Evolutionary conservation across 2,888 invertebrate species (phyloP), one percentile per base, ranked within the genome.

Genomic region (Eurytoma californica): DNA sequence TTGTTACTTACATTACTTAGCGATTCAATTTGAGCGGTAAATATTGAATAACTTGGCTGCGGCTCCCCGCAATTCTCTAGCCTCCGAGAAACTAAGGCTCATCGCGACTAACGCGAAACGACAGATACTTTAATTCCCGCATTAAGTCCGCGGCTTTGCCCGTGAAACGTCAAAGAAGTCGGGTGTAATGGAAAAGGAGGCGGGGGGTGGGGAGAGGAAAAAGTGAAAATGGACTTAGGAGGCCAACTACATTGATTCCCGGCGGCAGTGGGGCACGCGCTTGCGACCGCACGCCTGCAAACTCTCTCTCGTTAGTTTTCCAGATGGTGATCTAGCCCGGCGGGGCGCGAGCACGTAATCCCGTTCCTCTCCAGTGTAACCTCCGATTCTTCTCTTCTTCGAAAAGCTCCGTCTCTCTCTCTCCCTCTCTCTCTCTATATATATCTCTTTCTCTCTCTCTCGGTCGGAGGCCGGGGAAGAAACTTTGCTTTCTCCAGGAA

Each of bases 361-460:
- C 77, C 72, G 39, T 53, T 72, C 61, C 58, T 74, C 55, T 51
- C 53, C 58, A 79, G 74, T 75, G 74, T 70, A 79, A 75, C 60
- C 70, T 75, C 63, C 73, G 79, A 72, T 79, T 79, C 79, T 79
- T 72, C 79, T 79, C 79, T 79, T 72, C 79, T 79, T 18, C 7
- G 39, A 30, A 58, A 77, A 12, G 55, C 70, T 30, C 53, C 5
- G 53, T 51, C 28, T 14, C 49, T 57, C n/a, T 18, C 24, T 39
- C 16, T 61, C 58, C 14, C 24, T 49, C 20, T 13, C 58, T 39
- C 14, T 30, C 14, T n/a, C 30, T n/a, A n/a, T n/a, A n/a, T n/a
- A n/a, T n/a, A n/a, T 18, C 24, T 39, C 16, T 61, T 51, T n/a
- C 24, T 49, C 20, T 13, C 58, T 39, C 14, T 30, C 14, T n/a